These are phyloP conservation scores for Plebejus argus DNA, from an alignment of 2,888 invertebrate genomes.

Conservation along the genomic window DNA sequence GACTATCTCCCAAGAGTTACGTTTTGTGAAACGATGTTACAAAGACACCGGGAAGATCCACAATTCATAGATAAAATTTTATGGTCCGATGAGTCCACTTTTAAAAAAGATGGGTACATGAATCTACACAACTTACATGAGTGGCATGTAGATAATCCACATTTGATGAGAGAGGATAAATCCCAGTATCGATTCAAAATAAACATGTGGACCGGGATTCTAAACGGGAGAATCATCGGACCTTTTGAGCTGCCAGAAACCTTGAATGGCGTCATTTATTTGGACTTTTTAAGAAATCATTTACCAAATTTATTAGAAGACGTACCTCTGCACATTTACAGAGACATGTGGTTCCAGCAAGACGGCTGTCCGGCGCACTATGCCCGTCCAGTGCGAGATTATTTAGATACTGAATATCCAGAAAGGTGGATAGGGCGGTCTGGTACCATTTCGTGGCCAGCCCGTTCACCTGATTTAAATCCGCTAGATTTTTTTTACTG, in stretches of 20 bases:
- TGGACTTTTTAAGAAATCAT: not conserved
- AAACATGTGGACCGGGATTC: constrained; percentile 42
- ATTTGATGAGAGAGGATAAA: constrained; percentile 33
- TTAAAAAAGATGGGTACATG: not conserved
- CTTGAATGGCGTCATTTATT: not conserved
- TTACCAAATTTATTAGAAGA: not conserved
- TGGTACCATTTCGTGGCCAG: not conserved
- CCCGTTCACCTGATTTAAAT: not conserved
- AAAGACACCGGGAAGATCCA: not conserved
- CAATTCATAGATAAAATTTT: not conserved
- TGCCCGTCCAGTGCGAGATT: no score
- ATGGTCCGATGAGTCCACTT: not conserved
- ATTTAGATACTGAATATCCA: no score
- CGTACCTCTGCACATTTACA: not conserved
- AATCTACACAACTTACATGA: no score
- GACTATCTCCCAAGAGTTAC: no score
- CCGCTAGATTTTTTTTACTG: not conserved
- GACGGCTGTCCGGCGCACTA: not conserved
- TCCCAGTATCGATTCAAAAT: constrained; percentile 41
- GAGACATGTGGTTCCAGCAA: not conserved
- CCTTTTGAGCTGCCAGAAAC: constrained; percentile 38
- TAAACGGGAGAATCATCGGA: constrained; percentile 40
- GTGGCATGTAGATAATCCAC: not conserved
- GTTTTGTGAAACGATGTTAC: not conserved
- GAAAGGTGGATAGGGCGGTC: no score